phyloP scores from a whole-genome alignment of 37 sponge, comb jelly and placozoan species.

The Ianthella basta region DNA sequence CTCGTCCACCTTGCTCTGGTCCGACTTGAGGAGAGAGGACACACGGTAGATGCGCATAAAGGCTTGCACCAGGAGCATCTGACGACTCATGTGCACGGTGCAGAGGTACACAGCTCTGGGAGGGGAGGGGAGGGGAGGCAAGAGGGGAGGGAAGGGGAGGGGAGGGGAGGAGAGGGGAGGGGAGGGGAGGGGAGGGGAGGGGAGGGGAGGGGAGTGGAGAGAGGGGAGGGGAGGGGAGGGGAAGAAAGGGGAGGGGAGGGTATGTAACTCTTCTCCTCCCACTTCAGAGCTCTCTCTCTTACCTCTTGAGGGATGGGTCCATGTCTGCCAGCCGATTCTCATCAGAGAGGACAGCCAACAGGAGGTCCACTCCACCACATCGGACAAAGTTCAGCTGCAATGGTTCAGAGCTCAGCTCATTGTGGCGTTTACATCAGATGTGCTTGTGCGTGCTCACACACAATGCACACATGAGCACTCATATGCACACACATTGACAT shows the following conservation, averaged over 20 bases:
- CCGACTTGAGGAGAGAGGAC: conserved; percentile 8
- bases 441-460: not conserved
- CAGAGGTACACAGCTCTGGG: conserved; percentile 12
- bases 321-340: conserved; percentile 47
- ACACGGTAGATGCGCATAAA: conserved; percentile 17
- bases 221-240: no score
- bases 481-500: not conserved
- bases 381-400: conserved; percentile 58
- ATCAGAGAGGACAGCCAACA: conserved; percentile 48
- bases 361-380: conserved; percentile 64
- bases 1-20: conserved; percentile 7
- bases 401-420: not conserved
- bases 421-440: no score
- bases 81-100: conserved; percentile 10
- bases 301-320: conserved; percentile 55
- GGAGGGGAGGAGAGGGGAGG: no score
- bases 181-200: no score
- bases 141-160: not conserved
- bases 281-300: not conserved
- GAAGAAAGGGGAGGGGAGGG: no score
- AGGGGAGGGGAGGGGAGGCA: not conserved
- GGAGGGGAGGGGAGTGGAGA: no score
- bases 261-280: no score
- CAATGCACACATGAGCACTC: not conserved
- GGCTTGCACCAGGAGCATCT: conserved; percentile 8